Evolutionary conservation across 2,113 vertebrate species (phyloP), one percentile per base, ranked within the genome.

Genomic region (Nanorana parkeri): DNA sequence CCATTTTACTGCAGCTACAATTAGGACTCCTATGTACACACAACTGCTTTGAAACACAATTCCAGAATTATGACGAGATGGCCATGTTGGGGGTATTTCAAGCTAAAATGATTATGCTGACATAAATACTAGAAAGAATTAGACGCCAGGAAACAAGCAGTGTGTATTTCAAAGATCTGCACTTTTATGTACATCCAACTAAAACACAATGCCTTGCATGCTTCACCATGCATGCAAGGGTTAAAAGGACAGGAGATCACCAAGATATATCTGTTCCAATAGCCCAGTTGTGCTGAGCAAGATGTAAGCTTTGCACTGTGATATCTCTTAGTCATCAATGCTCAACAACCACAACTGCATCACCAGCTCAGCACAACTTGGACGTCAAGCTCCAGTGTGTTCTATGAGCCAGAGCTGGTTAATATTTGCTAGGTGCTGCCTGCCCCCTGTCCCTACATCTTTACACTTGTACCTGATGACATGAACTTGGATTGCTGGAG

Each of bases 261-360:
- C n/a, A 60, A 36, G 55, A 23, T 32, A 0, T 55, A 24, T 73
- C 66, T 24, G 32, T 52, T 51, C 61, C 4, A 58, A 32, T 67
- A 17, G 20, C 2, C 58, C 21, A 29, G 23, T 55, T 67, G 55
- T 82, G 80, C 80, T 67, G 61, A 75, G 36, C 20, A 26, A 56
- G 69, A 65, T 55, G 11, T 75, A 82, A 69, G 74, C 69, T 82
- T 82, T 82, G 80, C 61, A 29, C 80, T 82, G 16, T 75, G 28
- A 67, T 75, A 51, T 82, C 29, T 74, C 28, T 75, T 75, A 82
- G 60, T 82, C 80, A 82, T 82, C 80, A 74, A 74, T 66, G 61
- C 60, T 73, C 69, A 54, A 74, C 32, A 28, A 67, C 32, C 61
- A 24, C 61, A 72, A 64, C 28, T 17, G 65, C 21, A 47, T 73